phyloP scores from a whole-genome alignment of 2,797 vertebrate species.

The Cyprinella venusta region DNA sequence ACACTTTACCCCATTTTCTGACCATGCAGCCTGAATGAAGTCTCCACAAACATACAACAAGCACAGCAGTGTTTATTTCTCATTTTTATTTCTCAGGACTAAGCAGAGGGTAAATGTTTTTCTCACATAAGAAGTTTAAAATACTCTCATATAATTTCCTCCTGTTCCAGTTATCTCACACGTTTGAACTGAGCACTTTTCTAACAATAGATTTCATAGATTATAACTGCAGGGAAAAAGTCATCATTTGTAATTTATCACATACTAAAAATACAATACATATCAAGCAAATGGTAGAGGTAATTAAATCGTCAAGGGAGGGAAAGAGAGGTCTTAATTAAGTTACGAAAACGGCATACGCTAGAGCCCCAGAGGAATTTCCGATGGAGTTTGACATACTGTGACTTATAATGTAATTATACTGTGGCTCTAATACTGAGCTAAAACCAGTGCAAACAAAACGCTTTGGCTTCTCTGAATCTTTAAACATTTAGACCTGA shows the following conservation, averaged over 20 bases:
- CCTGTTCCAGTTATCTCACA: constrained; percentile 1
- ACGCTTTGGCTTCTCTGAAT: neutral
- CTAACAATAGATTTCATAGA: constrained; percentile 20
- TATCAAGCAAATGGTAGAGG: constrained; percentile 48
- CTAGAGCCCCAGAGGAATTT: constrained; percentile 54
- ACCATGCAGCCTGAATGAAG: neutral
- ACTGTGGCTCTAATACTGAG: constrained; percentile 36
- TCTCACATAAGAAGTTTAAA: neutral
- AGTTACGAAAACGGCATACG: constrained; percentile 38
- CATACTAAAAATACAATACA: constrained; percentile 54
- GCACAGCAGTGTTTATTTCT: neutral
- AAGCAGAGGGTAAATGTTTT: neutral
- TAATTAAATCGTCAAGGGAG: constrained; percentile 59
- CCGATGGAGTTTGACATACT: constrained; percentile 53
- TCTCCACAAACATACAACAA: neutral
- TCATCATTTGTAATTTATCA: constrained; percentile 40
- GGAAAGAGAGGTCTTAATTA: constrained; percentile 59
- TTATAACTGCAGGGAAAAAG: constrained; percentile 33
- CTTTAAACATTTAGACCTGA: neutral
- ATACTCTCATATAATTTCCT: constrained; percentile 9
- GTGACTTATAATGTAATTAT: constrained; percentile 61
- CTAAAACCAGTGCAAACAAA: constrained; percentile 39
- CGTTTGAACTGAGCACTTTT: constrained; percentile 11
- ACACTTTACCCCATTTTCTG: neutral
- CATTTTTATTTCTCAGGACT: neutral